Percentiles rank a stretch among this genome's conserved stretches.
Evolutionary conservation across 2,113 vertebrate species (phyloP).

Genomic region (Excalfactoria chinensis): DNA sequence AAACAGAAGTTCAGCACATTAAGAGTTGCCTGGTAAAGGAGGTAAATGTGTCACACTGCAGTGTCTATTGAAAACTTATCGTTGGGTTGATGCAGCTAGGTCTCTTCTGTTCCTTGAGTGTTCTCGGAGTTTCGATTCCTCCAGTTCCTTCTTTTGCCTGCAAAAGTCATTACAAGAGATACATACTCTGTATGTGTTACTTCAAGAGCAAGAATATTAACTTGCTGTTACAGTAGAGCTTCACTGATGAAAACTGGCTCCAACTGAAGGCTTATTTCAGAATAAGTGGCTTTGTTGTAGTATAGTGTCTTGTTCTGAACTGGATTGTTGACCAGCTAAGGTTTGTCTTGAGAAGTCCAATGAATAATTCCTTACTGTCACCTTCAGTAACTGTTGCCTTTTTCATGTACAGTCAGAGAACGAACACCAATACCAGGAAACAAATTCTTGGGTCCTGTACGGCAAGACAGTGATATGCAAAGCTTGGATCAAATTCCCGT

Average conservation of each 20-base stretch:
- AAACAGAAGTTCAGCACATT: not conserved
- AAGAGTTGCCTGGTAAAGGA: not conserved
- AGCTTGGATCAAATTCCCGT: not conserved
- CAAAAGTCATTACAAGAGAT: not conserved
- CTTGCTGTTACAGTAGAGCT: not conserved
- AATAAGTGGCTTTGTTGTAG: constrained; percentile 4
- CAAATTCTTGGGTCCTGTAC: not conserved
- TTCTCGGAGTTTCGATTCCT: not conserved
- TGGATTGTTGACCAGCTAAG: not conserved
- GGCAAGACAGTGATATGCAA: not conserved
- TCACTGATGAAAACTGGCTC: not conserved
- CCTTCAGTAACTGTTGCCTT: not conserved
- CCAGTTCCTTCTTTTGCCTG: not conserved
- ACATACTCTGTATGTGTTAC: not conserved
- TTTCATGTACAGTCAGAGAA: not conserved
- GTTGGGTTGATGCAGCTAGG: not conserved
- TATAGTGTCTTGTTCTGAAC: not conserved
- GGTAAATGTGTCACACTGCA: not conserved
- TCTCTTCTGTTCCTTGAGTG: not conserved
- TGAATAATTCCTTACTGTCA: not conserved
- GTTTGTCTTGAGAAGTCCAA: not conserved
- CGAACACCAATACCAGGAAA: not conserved
- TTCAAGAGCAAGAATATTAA: not conserved
- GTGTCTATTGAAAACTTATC: not conserved
- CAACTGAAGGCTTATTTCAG: not conserved